Percentiles rank a stretch among this genome's conserved stretches.
phyloP scores from a whole-genome alignment of 2,113 vertebrate species.

The Malurus melanocephalus region DNA sequence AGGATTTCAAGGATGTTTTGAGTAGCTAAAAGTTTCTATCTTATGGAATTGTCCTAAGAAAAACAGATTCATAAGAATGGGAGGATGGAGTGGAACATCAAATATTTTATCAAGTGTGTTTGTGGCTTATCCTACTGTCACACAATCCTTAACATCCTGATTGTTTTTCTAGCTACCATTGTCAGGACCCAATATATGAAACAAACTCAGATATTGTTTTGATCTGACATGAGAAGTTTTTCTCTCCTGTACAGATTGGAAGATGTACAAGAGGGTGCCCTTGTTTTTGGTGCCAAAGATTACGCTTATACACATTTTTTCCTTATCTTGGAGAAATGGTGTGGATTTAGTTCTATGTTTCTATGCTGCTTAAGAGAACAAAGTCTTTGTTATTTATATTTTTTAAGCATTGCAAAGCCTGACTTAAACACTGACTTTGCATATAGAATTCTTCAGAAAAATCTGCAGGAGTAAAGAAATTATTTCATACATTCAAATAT shows the following conservation, averaged over 20 bases:
- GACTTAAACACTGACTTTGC: not conserved
- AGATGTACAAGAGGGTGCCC: slow-evolving; percentile 52
- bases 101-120: slow-evolving; percentile 15
- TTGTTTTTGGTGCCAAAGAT: slow-evolving; percentile 82
- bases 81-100: not conserved
- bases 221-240: slow-evolving; percentile 21
- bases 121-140: slow-evolving; percentile 18
- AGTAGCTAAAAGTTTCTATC: not conserved
- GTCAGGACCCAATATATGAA: not conserved
- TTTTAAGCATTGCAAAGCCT: not conserved
- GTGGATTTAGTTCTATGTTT: slow-evolving; percentile 52
- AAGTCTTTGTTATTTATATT: slow-evolving; percentile 19
- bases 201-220: not conserved
- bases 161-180: not conserved
- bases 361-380: slow-evolving; percentile 44
- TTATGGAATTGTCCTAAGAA: slow-evolving; percentile 36
- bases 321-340: slow-evolving; percentile 31
- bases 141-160: not conserved
- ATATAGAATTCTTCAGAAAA: not conserved
- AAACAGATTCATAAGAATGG: not conserved
- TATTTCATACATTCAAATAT: not conserved
- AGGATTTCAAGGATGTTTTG: slow-evolving; percentile 22
- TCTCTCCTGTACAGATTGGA: slow-evolving; percentile 24
- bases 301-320: slow-evolving; percentile 37
- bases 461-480: not conserved